Evolutionary conservation across 2,113 vertebrate species (phyloP), one percentile per base, ranked within the genome.

Genomic region (Labeo catla): DNA sequence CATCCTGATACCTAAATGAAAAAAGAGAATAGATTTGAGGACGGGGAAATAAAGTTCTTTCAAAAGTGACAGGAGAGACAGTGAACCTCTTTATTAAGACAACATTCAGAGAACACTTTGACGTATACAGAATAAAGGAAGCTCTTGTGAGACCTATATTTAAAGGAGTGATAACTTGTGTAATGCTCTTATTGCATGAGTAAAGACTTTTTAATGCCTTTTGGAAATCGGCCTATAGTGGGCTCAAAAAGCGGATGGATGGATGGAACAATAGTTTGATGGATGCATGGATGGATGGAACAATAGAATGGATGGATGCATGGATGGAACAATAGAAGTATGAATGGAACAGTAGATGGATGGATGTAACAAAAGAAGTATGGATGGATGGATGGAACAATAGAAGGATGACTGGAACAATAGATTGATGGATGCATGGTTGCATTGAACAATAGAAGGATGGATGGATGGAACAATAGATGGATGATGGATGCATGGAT

Each of bases 1-100:
- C 43, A 15, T 81, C 68, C 13, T 80, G 78, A 79, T 79, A n/a
- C 43, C 34, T 73, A 79, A 39, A 59, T 79, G 76, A 63, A 80
- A 15, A 59, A 63, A 78, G 28, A 57, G 16, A 39, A 23, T 77
- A 47, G 43, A 66, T 81, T 47, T 45, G 36, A 66, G 61, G 45
- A 81, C 6, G 6, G 39, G 59, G 76, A 59, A 57, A 78, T 57
- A 59, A 45, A 80, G 57, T 80, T 63, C 5, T 79, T 45, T 80
- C 11, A 8, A 63, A 81, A 65, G 8, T 49, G 59, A 63, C 12
- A 59, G 52, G 43, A 65, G 21, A 76, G 47, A 76, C 21, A 8
- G 12, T 13, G 5, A 43, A 45, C 6, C 21, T 28, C 45, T 76
- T 28, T 76, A 76, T 76, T 47, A 47, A 47, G 21, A 65, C 7